Base-by-base conservation (phyloP, 2,797 vertebrate species). In the Sciurus vulgaris region DNA sequence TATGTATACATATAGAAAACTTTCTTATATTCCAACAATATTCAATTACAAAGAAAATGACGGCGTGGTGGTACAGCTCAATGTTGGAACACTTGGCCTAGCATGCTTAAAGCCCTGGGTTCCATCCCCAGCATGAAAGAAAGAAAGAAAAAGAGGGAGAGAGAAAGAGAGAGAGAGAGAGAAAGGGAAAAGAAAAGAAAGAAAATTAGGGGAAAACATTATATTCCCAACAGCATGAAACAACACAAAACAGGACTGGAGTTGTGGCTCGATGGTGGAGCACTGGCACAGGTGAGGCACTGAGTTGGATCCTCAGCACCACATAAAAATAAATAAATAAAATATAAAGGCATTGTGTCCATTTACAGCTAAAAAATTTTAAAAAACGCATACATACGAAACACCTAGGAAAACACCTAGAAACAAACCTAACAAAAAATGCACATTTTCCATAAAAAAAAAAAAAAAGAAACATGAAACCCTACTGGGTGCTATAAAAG, bases 21-120 rank as follows among this genome's bases (percentile, higher is more conserved):
- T 83, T 91, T 63, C 91, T 87, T 72, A 30, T 41, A 76, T 78
- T 69, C 49, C 61, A 89, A 86, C 28, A 74, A 47, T 69, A 79
- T 65, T 72, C 59, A 84, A n/a, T 56, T 91, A 63, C 76, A 86
- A 91, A 81, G 74, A 84, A 86, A 76, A 84, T 65, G 44, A 85
- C 41, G 54, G 7, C 18, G 11, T 84, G 18, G 26, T 33, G 51
- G 15, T 26, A 24, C 5, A 41, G 44, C 49, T 84, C 49, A 35
- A 14, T 17, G 20, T 7, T 4, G 30, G 63, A 30, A 11, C 63
- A 65, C 28, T 65, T 65, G 10, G 10, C 13, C 4, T 33, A 49
- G 20, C 14, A 9, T 56, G 17, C 35, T 22, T 15, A 12, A 51
- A 56, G 54, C 17, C 11, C 41, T 82, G 22, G 17, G 17, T 51